Conservation (phyloP, 1,140 invertebrate species). For the Drosophila truncata region DNA sequence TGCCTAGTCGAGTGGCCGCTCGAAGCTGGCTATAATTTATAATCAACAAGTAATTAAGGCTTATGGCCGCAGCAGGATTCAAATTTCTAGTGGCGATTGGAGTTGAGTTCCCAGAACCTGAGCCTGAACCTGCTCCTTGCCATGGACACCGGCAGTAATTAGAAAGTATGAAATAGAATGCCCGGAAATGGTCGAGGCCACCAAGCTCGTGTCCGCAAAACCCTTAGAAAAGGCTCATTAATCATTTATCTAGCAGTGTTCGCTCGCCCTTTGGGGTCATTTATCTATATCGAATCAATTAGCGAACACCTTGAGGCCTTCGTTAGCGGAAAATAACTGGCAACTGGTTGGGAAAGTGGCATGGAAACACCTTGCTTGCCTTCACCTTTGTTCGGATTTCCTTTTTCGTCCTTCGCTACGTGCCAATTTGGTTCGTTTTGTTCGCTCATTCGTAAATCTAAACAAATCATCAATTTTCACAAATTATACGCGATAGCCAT, state of each 20-base stretch:
- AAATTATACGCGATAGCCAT: conserved; percentile 73
- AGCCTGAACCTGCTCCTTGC: background rate
- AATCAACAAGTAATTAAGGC: conserved; percentile 76
- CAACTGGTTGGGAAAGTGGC: background rate
- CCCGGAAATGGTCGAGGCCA: conserved; percentile 5
- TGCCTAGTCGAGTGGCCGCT: conserved; percentile 19
- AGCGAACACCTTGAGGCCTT: conserved; percentile 68
- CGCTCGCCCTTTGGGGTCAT: conserved; percentile 60
- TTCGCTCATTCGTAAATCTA: conserved; percentile 82
- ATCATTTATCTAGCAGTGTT: conserved; percentile 61
- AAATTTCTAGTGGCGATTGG: conserved; percentile 27
- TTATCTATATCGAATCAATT: conserved; percentile 83
- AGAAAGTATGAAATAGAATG: conserved; percentile 29
- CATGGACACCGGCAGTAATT: conserved; percentile 19
- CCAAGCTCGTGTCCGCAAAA: background rate
- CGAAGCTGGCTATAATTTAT: conserved; percentile 44
- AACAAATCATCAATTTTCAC: conserved; percentile 84
- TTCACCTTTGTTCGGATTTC: conserved; percentile 36
- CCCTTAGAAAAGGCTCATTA: conserved; percentile 48
- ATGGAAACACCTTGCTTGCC: conserved; percentile 19
- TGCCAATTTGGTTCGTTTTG: conserved; percentile 82
- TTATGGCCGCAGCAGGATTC: conserved; percentile 36
- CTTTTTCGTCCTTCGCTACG: conserved; percentile 58
- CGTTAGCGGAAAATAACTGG: conserved; percentile 8
- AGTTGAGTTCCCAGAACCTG: conserved; percentile 25